Evolutionary conservation across 2,888 invertebrate genomes (phyloP), one percentile per base, ranked within the genome.

Genomic region (Pogonocherus hispidulus): DNA sequence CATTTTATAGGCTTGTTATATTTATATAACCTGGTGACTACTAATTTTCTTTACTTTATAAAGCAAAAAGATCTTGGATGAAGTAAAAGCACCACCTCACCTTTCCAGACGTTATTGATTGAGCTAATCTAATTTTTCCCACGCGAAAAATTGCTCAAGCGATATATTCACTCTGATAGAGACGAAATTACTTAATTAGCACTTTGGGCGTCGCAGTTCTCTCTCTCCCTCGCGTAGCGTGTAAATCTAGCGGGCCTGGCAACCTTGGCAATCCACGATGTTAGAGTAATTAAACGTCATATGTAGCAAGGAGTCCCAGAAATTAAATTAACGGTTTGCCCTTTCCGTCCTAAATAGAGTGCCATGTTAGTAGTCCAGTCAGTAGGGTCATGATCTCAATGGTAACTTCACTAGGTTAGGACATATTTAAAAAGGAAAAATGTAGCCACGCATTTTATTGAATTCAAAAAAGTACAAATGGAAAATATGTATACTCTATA

Each of bases 261-360:
- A 55, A 55, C 57, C 57, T 57, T 60, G 20, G 35, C 54, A 54
- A 47, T 62, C 35, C 47, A 47, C 60, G 47, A 27, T 47, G 60
- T 44, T 67, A 56, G 52, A 67, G 60, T 63, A 63, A 67, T 63
- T 63, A 67, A 63, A 63, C 55, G 67, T 67, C 67, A 67, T 63
- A 67, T 67, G 59, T 59, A 59, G 59, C 47, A 19, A 59, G 60
- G 67, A 62, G 67, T 52, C 37, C 54, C 52, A 27, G 56, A 54
- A 62, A 67, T 67, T 67, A 55, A 67, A 67, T 67, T 67, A 67
- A 56, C 46, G 62, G 51, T 56, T 62, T 46, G 62, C 67, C 62
- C 67, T 67, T 54, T 62, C 60, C 56, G 55, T 56, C 63, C 67
- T 62, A 67, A 67, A 59, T 59, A 59, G 47, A 59, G 47, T 59